Percentiles rank a stretch among this genome's conserved stretches.
These are phyloP conservation scores for Hippopotamyrus pictus DNA, from an alignment of 2,797 vertebrate genomes.

Conservation along the genomic window DNA sequence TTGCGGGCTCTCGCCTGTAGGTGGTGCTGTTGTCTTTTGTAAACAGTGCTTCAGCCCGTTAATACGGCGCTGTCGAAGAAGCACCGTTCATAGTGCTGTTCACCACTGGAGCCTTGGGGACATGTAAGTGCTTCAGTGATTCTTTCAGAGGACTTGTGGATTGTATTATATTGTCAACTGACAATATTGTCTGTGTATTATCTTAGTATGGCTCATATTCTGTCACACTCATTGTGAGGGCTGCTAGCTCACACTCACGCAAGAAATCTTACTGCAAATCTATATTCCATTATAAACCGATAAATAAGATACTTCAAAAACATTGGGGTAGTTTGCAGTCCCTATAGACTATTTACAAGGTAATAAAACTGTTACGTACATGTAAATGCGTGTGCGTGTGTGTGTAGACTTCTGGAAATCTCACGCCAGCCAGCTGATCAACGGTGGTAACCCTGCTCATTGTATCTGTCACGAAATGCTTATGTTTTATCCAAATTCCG, in stretches of 20 bases:
- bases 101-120: not conserved
- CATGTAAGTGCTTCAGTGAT: not conserved
- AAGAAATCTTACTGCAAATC: not conserved
- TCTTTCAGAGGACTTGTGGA: not conserved
- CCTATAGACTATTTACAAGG: not conserved
- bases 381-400: not conserved
- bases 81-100: not conserved
- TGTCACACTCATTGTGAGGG: not conserved
- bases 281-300: not conserved
- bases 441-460: not conserved
- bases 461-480: not conserved
- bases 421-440: not conserved
- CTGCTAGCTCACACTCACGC: not conserved
- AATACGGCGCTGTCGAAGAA: not conserved
- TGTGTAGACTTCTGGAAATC: not conserved
- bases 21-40: not conserved
- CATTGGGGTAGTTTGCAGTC: not conserved
- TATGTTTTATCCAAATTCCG: not conserved
- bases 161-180: not conserved
- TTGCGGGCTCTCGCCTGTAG: not conserved
- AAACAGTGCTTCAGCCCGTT: not conserved
- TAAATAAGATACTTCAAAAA: not conserved
- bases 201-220: not conserved
- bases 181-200: not conserved
- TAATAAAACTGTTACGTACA: not conserved